phyloP scores from a whole-genome alignment of 2,113 vertebrate species.

The Elachura formosa region DNA sequence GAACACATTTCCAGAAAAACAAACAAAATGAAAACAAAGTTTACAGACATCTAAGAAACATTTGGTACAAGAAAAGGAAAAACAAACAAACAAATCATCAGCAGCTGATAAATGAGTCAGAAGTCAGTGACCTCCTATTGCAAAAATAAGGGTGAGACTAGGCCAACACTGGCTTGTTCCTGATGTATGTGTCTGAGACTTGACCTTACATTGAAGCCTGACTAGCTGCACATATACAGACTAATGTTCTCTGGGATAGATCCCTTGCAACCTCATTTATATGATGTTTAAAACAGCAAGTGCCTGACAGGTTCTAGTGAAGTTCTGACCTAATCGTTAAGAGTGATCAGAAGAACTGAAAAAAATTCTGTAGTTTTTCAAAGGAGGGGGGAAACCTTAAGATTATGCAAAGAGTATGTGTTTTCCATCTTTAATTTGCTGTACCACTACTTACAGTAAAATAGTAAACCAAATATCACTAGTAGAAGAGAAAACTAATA shows the following conservation, averaged over 20 bases:
- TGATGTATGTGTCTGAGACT: neutral
- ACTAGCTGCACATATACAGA: neutral
- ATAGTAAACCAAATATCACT: neutral
- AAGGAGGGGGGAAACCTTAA: neutral
- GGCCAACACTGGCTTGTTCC: neutral
- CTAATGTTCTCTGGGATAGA: neutral
- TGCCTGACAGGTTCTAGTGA: neutral
- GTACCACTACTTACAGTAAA: neutral
- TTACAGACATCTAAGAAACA: neutral
- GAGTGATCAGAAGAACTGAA: neutral
- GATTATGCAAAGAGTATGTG: neutral
- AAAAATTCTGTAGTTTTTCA: neutral
- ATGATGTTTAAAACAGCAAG: neutral
- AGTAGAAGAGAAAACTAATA: neutral
- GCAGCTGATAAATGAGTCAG: slow-evolving; percentile 42
- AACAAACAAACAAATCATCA: slow-evolving; percentile 28
- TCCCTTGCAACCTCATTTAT: neutral
- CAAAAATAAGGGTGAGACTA: slow-evolving; percentile 13
- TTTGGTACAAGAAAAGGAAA: slow-evolving; percentile 1
- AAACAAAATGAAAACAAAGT: slow-evolving; percentile 15
- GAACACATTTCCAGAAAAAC: slow-evolving; percentile 12
- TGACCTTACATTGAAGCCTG: neutral
- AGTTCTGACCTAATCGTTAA: neutral
- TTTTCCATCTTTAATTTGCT: neutral
- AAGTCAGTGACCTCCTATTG: neutral